Percentiles rank a stretch among this genome's conserved stretches.
Conservation (phyloP, 2,888 invertebrate species). For the Leptopilina syphax region DNA sequence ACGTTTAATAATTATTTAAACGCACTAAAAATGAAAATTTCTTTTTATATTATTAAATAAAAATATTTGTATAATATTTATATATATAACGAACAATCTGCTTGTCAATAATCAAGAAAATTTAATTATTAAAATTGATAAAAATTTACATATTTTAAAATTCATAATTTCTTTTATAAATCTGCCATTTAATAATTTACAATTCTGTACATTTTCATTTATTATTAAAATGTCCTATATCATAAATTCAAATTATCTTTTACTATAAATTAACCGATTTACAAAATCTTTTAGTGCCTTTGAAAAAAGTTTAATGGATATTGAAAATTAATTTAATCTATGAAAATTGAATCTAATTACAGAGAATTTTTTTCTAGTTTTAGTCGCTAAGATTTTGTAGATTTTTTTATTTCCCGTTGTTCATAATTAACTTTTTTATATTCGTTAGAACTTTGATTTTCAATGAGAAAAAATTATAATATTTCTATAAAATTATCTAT, state of each 20-base stretch:
- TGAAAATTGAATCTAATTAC: too few relatives aligned
- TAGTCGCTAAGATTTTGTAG: too few relatives aligned
- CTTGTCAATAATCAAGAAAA: not conserved
- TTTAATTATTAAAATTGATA: constrained; percentile 16
- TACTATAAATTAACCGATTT: not conserved
- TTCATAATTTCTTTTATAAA: not conserved
- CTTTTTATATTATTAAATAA: not conserved
- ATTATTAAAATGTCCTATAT: not conserved
- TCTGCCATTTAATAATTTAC: not conserved
- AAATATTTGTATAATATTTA: not conserved
- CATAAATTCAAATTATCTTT: constrained; percentile 1
- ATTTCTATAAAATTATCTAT: too few relatives aligned
- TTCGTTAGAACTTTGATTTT: constrained; percentile 13
- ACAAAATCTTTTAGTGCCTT: constrained; percentile 33
- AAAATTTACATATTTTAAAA: constrained; percentile 23
- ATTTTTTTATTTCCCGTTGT: not conserved
- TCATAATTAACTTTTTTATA: not conserved
- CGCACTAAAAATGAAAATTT: constrained; percentile 9
- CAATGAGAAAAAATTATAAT: too few relatives aligned
- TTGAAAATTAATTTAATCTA: not conserved
- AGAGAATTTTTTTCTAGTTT: too few relatives aligned
- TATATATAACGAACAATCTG: constrained; percentile 12
- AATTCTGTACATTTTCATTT: constrained; percentile 28
- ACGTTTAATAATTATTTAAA: constrained; percentile 53
- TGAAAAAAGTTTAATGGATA: not conserved